Conservation (phyloP, 1,140 invertebrate genomes). For the Neodiprion virginianus region DNA sequence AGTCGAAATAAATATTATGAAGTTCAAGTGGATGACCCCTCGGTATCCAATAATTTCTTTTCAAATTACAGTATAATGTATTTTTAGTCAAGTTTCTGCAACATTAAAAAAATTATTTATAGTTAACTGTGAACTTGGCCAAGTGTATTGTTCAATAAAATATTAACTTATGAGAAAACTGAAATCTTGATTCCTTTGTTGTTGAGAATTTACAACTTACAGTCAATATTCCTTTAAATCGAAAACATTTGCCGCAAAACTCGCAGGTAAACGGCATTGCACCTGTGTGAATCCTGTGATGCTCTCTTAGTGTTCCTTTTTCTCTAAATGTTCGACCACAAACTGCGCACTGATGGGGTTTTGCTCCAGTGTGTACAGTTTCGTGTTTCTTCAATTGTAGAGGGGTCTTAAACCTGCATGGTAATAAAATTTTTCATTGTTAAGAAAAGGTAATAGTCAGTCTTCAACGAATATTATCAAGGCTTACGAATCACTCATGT, state of each 20-base stretch:
- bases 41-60: too few relatives aligned
- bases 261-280: slow-evolving; percentile 81
- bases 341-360: slow-evolving; percentile 77
- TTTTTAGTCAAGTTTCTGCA: too few relatives aligned
- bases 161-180: neutral
- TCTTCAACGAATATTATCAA: slow-evolving; percentile 12
- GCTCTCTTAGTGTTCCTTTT: slow-evolving; percentile 67
- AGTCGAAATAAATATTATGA: too few relatives aligned
- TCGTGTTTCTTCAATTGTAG: slow-evolving; percentile 65
- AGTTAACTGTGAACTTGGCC: neutral
- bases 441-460: slow-evolving; percentile 26
- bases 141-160: too few relatives aligned
- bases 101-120: neutral
- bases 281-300: slow-evolving; percentile 80
- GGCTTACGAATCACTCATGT: too few relatives aligned
- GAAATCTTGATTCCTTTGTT: neutral
- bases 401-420: slow-evolving; percentile 63
- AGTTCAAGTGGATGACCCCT: too few relatives aligned
- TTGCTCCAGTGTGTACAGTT: slow-evolving; percentile 72
- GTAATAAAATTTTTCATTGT: slow-evolving; percentile 29
- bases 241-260: slow-evolving; percentile 74
- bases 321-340: slow-evolving; percentile 77
- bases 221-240: slow-evolving; percentile 73
- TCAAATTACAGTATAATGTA: too few relatives aligned
- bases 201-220: slow-evolving; percentile 40